These are phyloP conservation scores for Mimachlamys varia DNA, from an alignment of 2,888 invertebrate genomes.

Conservation along the genomic window DNA sequence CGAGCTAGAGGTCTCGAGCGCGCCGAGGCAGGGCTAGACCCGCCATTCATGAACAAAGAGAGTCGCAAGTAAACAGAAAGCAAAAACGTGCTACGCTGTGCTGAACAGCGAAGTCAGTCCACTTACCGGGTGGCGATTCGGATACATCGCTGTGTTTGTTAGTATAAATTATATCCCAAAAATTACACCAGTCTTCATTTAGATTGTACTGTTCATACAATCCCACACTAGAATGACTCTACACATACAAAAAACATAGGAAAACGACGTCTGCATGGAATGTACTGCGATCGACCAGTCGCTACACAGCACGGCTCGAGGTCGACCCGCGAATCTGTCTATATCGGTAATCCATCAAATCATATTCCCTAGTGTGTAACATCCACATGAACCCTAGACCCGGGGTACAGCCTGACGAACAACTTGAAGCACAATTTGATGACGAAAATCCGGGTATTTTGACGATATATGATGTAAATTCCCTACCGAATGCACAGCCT, in stretches of 20 bases:
- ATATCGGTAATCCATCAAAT: conserved; percentile 31
- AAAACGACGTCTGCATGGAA: not conserved
- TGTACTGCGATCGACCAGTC: conserved; percentile 15
- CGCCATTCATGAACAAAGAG: conserved; percentile 53
- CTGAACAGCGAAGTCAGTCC: conserved; percentile 42
- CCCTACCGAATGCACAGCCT: not conserved
- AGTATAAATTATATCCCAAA: conserved; percentile 3
- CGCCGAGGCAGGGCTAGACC: conserved; percentile 46
- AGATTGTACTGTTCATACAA: conserved; percentile 38
- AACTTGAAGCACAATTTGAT: conserved; percentile 20
- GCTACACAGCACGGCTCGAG: not conserved
- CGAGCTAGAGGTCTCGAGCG: conserved; percentile 45
- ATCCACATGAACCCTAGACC: conserved; percentile 14
- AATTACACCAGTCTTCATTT: conserved; percentile 31
- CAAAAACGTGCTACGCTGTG: conserved; percentile 46
- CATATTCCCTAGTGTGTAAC: not conserved
- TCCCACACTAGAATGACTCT: not conserved
- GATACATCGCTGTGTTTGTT: conserved; percentile 69
- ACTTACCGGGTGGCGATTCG: conserved; percentile 78
- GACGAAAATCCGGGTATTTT: conserved; percentile 23
- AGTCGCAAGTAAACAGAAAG: conserved; percentile 60
- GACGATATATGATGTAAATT: conserved; percentile 29
- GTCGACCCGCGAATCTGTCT: conserved; percentile 28
- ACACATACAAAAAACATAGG: conserved; percentile 23
- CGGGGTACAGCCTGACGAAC: conserved; percentile 4